Conservation (phyloP, 2,113 vertebrate genomes). For the Menidia beryllina region DNA sequence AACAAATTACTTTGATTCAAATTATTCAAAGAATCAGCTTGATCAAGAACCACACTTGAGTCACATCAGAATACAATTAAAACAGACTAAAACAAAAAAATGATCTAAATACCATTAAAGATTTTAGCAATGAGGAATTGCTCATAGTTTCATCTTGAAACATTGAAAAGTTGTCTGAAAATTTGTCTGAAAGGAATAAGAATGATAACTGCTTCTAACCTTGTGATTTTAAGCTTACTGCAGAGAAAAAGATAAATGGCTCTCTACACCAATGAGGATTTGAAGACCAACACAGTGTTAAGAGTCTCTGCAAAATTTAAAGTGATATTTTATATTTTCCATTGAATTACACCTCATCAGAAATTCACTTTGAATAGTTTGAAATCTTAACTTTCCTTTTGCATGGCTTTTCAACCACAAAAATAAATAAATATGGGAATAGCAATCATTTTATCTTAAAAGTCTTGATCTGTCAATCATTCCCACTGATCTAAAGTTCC, state of each 20-base stretch:
- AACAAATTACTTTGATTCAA: too few relatives aligned
- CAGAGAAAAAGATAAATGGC: conserved; percentile 24
- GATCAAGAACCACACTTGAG: too few relatives aligned
- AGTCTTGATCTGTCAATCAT: conserved; percentile 74
- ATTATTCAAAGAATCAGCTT: too few relatives aligned
- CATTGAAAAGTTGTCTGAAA: too few relatives aligned
- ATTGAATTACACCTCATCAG: conserved; percentile 74
- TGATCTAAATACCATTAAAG: too few relatives aligned
- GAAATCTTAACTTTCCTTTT: conserved; percentile 72
- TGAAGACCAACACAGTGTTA: conserved; percentile 38
- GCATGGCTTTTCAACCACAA: conserved; percentile 42
- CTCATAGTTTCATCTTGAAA: too few relatives aligned
- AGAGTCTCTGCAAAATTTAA: conserved; percentile 48
- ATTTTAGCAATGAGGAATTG: too few relatives aligned
- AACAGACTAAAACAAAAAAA: too few relatives aligned
- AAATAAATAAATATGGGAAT: conserved; percentile 54
- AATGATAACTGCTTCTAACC: conserved; percentile 4
- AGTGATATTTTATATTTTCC: conserved; percentile 74
- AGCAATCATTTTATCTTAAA: conserved; percentile 56
- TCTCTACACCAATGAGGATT: conserved; percentile 7
- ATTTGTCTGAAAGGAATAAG: neutral
- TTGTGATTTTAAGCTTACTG: conserved; percentile 9
- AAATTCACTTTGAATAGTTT: conserved; percentile 79
- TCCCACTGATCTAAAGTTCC: conserved; percentile 56
- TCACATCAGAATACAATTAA: too few relatives aligned